A percentile compares a stretch with the other conserved stretches of the same genome.
Conservation (phyloP, 2,113 vertebrate species). For the Lamprotornis superbus region DNA sequence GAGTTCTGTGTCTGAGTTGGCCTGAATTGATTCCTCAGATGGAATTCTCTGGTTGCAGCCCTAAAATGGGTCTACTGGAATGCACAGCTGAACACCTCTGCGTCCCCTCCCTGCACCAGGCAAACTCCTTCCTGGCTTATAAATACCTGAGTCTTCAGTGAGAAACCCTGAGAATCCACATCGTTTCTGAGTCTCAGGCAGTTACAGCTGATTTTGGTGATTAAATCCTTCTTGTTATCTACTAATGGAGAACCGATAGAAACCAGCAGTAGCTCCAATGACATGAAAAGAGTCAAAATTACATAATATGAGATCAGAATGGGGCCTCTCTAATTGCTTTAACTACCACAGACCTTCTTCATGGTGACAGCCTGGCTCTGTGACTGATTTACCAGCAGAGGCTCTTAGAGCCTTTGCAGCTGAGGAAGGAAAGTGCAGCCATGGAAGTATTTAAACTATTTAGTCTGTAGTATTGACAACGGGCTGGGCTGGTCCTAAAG, state of each 20-base stretch:
- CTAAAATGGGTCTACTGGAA: neutral
- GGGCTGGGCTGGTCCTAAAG: neutral
- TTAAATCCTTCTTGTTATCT: neutral
- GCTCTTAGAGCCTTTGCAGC: neutral
- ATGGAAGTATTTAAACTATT: neutral
- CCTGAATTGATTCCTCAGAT: neutral
- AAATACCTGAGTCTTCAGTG: neutral
- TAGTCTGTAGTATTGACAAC: neutral
- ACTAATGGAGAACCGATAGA: neutral
- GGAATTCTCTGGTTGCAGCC: neutral
- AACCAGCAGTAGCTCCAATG: neutral
- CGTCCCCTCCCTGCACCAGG: neutral
- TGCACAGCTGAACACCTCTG: accelerated
- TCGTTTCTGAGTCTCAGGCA: neutral
- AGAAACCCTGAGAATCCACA: neutral
- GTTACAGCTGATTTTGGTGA: neutral
- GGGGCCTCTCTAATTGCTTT: neutral
- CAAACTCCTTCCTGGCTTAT: neutral
- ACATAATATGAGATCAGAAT: neutral
- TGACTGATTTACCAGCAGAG: neutral
- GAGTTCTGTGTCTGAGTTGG: neutral
- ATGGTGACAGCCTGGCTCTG: neutral
- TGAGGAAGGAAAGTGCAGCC: neutral
- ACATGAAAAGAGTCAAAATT: neutral
- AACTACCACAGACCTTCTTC: neutral